Conservation (phyloP, 2,888 invertebrate genomes). For the Brenthis ino region DNA sequence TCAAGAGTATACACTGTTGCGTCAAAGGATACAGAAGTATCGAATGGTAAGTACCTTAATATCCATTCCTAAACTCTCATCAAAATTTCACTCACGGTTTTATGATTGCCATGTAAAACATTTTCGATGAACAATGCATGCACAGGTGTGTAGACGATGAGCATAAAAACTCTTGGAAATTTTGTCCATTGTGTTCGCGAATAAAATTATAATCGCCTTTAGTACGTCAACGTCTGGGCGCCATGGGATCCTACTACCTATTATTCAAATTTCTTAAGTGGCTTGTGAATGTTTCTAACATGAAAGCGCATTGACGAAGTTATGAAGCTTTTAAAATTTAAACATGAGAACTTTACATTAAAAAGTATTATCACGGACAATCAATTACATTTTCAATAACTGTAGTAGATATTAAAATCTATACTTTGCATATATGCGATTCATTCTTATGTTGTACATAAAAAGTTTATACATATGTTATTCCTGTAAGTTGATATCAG, state of each 20-base stretch:
- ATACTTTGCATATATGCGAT: no score
- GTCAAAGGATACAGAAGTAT: constrained; percentile 89
- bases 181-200: constrained; percentile 59
- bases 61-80: constrained; percentile 32
- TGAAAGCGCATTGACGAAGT: background rate
- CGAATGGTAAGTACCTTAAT: constrained; percentile 85
- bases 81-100: constrained; percentile 47
- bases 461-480: background rate
- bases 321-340: background rate
- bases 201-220: constrained; percentile 60
- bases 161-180: constrained; percentile 62
- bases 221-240: constrained; percentile 34
- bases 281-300: constrained; percentile 5
- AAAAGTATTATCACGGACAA: constrained; percentile 9
- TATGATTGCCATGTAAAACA: constrained; percentile 45
- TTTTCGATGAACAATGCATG: constrained; percentile 64
- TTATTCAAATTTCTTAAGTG: constrained; percentile 31
- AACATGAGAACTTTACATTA: no score
- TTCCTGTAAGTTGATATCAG: constrained; percentile 21
- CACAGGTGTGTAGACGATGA: constrained; percentile 85
- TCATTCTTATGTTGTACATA: no score
- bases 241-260: constrained; percentile 27
- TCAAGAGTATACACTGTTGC: constrained; percentile 90
- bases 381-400: constrained; percentile 7
- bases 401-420: no score